These are phyloP conservation scores for Panagrolaimus sp. DNA, from an alignment of 1,140 invertebrate genomes.

Conservation along the genomic window DNA sequence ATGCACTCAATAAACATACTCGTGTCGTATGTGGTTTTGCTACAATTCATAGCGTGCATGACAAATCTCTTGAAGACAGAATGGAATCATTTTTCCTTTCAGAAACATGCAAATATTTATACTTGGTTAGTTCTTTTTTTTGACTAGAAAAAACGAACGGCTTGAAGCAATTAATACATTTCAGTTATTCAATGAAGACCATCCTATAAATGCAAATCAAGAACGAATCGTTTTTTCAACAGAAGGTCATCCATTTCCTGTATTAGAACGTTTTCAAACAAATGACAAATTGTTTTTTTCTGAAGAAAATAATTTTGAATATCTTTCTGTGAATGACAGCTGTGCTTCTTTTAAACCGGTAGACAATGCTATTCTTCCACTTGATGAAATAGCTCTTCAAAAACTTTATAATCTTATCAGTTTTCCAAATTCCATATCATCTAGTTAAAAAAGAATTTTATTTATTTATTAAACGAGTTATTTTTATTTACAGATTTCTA, in stretches of 20 bases:
- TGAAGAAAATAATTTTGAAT: background rate
- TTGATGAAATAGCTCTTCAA: slow-evolving; percentile 7
- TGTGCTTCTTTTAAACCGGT: slow-evolving; percentile 6
- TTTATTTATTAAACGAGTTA: too few relatives aligned
- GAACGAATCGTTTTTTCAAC: slow-evolving; percentile 67
- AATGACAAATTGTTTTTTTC: slow-evolving; percentile 28
- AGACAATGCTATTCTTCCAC: slow-evolving; percentile 1
- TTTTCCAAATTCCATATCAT: slow-evolving; percentile 6
- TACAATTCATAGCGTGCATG: slow-evolving; percentile 73
- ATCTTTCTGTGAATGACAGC: background rate
- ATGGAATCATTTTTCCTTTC: slow-evolving; percentile 99
- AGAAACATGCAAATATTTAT: slow-evolving; percentile 96
- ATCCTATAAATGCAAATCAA: slow-evolving; percentile 65
- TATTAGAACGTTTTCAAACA: slow-evolving; percentile 60
- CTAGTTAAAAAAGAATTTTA: background rate
- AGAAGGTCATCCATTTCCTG: slow-evolving; percentile 68
- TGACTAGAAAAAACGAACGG: too few relatives aligned
- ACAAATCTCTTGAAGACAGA: slow-evolving; percentile 86
- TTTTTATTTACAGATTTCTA: too few relatives aligned
- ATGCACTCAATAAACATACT: slow-evolving; percentile 63
- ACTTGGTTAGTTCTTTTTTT: slow-evolving; percentile 66
- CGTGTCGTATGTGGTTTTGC: slow-evolving; percentile 67
- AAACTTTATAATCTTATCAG: slow-evolving; percentile 8
- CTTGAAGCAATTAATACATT: slow-evolving; percentile 34
- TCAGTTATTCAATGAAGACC: slow-evolving; percentile 68